phyloP scores from a whole-genome alignment of 2,888 invertebrate species.

The Cheilosia grossa region DNA sequence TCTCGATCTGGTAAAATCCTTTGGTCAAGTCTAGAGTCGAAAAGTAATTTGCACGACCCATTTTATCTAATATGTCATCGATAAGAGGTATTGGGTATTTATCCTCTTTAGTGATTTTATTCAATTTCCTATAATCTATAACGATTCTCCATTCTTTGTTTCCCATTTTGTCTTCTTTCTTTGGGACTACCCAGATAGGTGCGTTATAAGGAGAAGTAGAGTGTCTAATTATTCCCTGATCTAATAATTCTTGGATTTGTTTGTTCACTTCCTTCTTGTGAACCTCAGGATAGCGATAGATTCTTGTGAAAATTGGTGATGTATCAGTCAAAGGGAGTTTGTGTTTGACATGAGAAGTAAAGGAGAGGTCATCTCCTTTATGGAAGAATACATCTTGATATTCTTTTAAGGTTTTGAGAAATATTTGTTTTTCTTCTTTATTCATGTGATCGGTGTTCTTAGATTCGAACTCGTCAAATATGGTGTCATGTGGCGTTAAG shows the following conservation, averaged over 20 bases:
- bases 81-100: constrained; percentile 29
- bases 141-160: constrained; percentile 37
- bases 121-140: constrained; percentile 42
- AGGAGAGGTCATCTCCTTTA: constrained; percentile 23
- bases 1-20: constrained; percentile 36
- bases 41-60: constrained; percentile 35
- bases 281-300: constrained; percentile 11
- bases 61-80: constrained; percentile 5
- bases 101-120: constrained; percentile 13
- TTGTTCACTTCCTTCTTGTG: constrained; percentile 26
- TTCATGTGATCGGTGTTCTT: too few relatives aligned
- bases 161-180: constrained; percentile 21
- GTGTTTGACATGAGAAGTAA: constrained; percentile 24
- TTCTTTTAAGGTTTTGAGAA: constrained; percentile 17
- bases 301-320: constrained; percentile 10
- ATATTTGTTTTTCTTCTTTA: constrained; percentile 1
- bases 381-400: constrained; percentile 13
- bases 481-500: too few relatives aligned
- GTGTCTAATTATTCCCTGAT: constrained; percentile 43
- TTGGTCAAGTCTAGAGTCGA: constrained; percentile 15
- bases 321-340: constrained; percentile 7
- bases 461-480: too few relatives aligned
- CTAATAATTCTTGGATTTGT: constrained; percentile 49
- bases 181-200: constrained; percentile 31
- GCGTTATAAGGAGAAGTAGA: constrained; percentile 29